Conservation (phyloP, 2,888 invertebrate species). For the Drosophila peninsularis region DNA sequence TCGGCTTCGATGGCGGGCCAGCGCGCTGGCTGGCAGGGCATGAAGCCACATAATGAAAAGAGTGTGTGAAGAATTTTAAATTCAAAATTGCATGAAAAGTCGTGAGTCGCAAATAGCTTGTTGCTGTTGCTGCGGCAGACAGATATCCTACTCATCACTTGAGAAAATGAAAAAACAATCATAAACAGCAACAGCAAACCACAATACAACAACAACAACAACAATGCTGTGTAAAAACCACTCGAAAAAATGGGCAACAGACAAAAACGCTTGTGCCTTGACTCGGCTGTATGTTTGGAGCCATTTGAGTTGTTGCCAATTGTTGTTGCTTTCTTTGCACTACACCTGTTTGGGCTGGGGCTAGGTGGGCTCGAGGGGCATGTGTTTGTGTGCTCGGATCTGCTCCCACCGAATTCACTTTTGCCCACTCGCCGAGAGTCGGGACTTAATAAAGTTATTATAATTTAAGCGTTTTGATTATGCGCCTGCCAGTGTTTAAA, state of each 20-base stretch:
- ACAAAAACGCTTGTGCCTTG: constrained; percentile 45
- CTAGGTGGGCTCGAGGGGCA: constrained; percentile 28
- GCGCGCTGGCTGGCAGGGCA: constrained; percentile 41
- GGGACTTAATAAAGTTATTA: constrained; percentile 83
- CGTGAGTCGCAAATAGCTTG: constrained; percentile 81
- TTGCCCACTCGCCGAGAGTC: constrained; percentile 62
- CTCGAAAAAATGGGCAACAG: constrained; percentile 59
- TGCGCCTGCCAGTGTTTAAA: constrained; percentile 77
- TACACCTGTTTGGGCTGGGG: constrained; percentile 70
- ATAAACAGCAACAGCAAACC: constrained; percentile 71
- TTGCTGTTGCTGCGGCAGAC: constrained; percentile 62
- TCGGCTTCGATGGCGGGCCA: constrained; percentile 75
- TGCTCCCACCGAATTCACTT: constrained; percentile 57
- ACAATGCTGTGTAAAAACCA: constrained; percentile 68
- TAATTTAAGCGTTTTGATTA: constrained; percentile 84
- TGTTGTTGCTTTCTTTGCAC: constrained; percentile 67
- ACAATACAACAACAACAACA: constrained; percentile 51
- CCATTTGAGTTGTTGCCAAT: constrained; percentile 61
- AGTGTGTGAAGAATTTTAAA: constrained; percentile 82
- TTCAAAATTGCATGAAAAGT: constrained; percentile 82
- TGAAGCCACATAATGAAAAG: constrained; percentile 79
- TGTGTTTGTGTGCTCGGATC: constrained; percentile 14
- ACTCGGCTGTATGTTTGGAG: constrained; percentile 40
- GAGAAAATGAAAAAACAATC: constrained; percentile 81
- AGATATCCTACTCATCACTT: constrained; percentile 82